Evolutionary conservation across 23 tunicate genomes (phyloP).

Genomic region (Botrylloides violaceus): DNA sequence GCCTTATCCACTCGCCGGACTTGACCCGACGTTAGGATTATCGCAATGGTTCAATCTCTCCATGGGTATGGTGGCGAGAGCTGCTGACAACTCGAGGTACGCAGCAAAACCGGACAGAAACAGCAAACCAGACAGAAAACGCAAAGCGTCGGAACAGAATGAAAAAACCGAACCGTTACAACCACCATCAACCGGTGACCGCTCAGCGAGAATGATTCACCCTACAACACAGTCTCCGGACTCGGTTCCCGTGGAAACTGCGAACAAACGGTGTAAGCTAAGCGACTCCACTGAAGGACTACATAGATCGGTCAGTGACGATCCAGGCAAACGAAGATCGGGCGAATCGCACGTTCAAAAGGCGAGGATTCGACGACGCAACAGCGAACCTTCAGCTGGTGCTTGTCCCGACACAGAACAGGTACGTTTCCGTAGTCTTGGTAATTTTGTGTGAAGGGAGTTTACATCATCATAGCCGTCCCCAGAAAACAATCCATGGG

Average conservation of each 20-base stretch:
- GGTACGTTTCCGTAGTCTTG: too few relatives aligned
- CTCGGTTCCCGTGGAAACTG: neutral
- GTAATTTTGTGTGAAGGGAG: too few relatives aligned
- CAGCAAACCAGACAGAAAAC: neutral
- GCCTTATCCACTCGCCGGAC: neutral
- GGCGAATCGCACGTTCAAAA: conserved; percentile 1
- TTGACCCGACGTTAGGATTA: conserved; percentile 21
- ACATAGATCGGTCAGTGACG: conserved; percentile 21
- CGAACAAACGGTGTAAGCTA: neutral
- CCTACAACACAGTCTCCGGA: neutral
- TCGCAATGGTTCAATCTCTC: conserved; percentile 28
- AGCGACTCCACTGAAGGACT: conserved; percentile 16
- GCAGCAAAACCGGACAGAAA: neutral
- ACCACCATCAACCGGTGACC: neutral
- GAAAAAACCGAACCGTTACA: neutral
- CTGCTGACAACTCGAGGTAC: conserved; percentile 8
- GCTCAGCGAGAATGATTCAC: too few relatives aligned
- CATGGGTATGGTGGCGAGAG: conserved; percentile 8
- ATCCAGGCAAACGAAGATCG: neutral
- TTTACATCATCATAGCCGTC: too few relatives aligned
- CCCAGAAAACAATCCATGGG: too few relatives aligned
- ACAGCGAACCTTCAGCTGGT: conserved; percentile 31
- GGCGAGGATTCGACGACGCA: conserved; percentile 13
- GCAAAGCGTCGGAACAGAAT: neutral
- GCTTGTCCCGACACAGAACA: neutral